These are phyloP conservation scores for Aphodius granarius DNA, from an alignment of 2,888 invertebrate species.

Conservation along the genomic window DNA sequence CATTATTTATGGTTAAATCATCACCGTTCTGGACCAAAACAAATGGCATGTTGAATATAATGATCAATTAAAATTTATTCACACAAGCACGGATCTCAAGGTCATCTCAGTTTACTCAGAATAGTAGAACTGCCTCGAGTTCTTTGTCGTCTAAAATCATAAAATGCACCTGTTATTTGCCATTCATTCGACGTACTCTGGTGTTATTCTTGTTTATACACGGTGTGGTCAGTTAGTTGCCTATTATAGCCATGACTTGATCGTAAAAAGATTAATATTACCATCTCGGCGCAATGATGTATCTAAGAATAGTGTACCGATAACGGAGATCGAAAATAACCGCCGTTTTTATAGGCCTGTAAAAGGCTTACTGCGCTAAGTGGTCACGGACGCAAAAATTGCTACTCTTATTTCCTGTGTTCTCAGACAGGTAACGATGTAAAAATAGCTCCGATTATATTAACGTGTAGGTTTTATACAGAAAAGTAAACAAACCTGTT, in stretches of 20 bases:
- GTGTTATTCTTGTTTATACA: neutral
- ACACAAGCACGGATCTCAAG: too few relatives aligned
- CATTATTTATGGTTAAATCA: too few relatives aligned
- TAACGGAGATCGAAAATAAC: neutral
- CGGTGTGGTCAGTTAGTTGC: neutral
- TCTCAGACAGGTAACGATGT: neutral
- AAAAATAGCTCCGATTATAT: neutral
- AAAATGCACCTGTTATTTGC: neutral
- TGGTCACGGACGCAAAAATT: neutral
- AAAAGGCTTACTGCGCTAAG: neutral
- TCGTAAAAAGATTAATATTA: neutral
- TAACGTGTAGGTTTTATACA: neutral
- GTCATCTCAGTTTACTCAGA: neutral
- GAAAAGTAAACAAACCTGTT: neutral
- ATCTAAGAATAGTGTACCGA: neutral
- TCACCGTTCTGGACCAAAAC: too few relatives aligned
- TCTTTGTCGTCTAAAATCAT: neutral
- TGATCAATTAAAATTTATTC: too few relatives aligned
- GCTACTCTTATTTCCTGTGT: neutral
- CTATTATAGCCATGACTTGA: neutral
- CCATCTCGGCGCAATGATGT: neutral
- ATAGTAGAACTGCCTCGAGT: neutral
- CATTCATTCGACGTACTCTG: neutral
- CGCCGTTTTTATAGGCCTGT: neutral
- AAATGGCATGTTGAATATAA: too few relatives aligned